Evolutionary conservation across 2,113 vertebrate species (phyloP).

Genomic region (Ammospiza nelsoni): DNA sequence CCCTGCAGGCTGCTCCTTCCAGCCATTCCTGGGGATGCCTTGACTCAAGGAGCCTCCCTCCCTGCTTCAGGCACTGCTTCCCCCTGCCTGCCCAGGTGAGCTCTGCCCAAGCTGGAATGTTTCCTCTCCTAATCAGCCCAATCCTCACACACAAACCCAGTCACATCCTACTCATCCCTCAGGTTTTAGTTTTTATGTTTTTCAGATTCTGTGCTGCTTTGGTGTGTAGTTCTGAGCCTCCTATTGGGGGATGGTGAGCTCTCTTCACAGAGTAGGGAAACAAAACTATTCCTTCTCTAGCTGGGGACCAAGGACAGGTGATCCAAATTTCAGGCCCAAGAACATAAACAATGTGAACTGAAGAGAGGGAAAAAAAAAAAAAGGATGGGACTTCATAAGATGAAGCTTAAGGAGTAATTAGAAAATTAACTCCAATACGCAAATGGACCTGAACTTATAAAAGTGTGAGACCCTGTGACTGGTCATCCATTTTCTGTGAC

Average conservation of each 20-base stretch:
- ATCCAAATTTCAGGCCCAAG: not conserved
- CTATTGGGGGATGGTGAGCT: not conserved
- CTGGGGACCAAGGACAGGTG: not conserved
- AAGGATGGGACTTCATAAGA: not conserved
- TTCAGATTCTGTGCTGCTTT: not conserved
- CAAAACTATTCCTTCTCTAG: not conserved
- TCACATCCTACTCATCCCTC: not conserved
- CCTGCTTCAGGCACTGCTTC: not conserved
- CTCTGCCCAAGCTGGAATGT: not conserved
- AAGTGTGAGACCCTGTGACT: not conserved
- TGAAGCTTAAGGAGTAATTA: not conserved
- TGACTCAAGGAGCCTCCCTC: not conserved
- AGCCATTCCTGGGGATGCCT: not conserved
- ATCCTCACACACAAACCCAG: not conserved
- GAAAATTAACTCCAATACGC: not conserved
- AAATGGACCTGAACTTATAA: not conserved
- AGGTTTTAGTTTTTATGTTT: not conserved
- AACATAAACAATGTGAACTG: not conserved
- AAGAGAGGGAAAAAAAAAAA: not conserved
- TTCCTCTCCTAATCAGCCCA: not conserved
- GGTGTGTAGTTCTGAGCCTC: not conserved
- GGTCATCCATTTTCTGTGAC: not conserved
- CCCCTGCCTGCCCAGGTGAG: not conserved
- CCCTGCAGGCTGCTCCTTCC: not conserved
- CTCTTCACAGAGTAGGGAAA: not conserved